phyloP scores from a whole-genome alignment of 2,797 vertebrate species.

The Australoheros facetus region DNA sequence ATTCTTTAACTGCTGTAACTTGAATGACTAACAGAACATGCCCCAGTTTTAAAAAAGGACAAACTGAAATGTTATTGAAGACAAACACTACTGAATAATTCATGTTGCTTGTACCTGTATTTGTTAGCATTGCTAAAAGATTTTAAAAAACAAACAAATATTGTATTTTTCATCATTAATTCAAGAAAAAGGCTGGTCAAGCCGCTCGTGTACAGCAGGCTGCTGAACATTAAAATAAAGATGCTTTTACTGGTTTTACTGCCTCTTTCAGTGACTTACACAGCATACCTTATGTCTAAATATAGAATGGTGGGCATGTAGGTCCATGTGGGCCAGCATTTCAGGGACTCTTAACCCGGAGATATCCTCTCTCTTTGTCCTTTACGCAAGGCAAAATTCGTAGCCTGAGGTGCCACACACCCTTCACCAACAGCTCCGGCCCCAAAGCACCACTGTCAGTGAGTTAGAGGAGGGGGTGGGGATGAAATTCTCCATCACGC shows the following conservation, averaged over 20 bases:
- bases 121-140: neutral
- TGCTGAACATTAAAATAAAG: neutral
- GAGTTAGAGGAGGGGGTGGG: conserved; percentile 2
- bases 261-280: neutral
- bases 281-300: conserved; percentile 51
- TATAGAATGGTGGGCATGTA: conserved; percentile 30
- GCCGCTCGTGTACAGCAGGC: neutral
- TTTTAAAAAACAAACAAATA: neutral
- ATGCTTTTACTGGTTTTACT: neutral
- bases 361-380: conserved; percentile 60
- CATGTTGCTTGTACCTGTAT: neutral
- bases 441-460: conserved; percentile 55
- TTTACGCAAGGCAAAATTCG: conserved; percentile 59
- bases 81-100: neutral
- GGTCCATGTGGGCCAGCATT: conserved; percentile 52
- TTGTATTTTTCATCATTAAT: neutral
- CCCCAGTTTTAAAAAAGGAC: too few species aligned
- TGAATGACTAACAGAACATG: too few species aligned
- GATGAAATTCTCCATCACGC: conserved; percentile 59
- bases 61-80: neutral
- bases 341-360: conserved; percentile 43
- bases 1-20: too few species aligned
- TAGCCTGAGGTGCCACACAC: conserved; percentile 63
- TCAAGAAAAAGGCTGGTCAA: neutral
- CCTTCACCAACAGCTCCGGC: conserved; percentile 66